Evolutionary conservation across 2,888 invertebrate genomes (phyloP).

Genomic region (Homarus gammarus): DNA sequence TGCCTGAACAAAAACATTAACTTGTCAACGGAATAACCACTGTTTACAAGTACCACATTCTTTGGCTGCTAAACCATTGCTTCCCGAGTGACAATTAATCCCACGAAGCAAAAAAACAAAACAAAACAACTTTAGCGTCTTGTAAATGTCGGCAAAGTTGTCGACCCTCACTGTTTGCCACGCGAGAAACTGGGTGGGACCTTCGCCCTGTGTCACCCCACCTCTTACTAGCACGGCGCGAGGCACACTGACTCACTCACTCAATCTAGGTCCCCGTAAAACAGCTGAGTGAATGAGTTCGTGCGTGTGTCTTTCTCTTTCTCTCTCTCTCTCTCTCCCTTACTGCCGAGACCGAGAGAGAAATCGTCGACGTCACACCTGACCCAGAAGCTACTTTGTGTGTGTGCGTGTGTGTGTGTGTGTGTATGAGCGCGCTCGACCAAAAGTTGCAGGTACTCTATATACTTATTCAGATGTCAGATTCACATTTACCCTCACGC

Average conservation of each 20-base stretch:
- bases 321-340: no score
- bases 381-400: conserved; percentile 35
- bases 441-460: no score
- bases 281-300: conserved; percentile 25
- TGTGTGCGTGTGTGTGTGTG: neutral
- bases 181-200: neutral
- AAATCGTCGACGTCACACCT: conserved; percentile 33
- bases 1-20: neutral
- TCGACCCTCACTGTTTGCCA: neutral
- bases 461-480: no score
- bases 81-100: no score
- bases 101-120: neutral
- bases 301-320: conserved; percentile 18
- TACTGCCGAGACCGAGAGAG: conserved; percentile 12
- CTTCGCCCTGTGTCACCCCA: neutral
- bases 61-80: neutral
- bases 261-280: neutral
- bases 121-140: neutral
- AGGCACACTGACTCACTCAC: conserved; percentile 24
- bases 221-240: conserved; percentile 18
- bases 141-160: neutral
- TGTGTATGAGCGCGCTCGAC: no score
- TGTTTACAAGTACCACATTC: no score
- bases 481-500: no score
- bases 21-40: neutral